phyloP scores from a whole-genome alignment of 2,797 vertebrate genomes.

The Propithecus deckenii region DNA sequence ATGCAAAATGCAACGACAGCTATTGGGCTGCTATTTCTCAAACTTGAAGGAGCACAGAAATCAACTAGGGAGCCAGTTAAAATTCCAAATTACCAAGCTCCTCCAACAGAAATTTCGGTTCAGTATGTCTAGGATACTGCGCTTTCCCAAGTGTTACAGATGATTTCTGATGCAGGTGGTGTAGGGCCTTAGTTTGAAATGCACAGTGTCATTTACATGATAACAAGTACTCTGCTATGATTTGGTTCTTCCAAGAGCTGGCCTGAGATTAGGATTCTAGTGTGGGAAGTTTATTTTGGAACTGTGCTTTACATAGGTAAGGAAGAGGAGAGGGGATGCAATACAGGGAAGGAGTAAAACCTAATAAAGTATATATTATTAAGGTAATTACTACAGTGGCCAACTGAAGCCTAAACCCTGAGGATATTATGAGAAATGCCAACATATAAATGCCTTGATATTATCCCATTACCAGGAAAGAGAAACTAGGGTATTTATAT shows the following conservation, averaged over 20 bases:
- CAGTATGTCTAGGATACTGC: neutral
- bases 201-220: neutral
- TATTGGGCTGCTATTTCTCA: neutral
- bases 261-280: neutral
- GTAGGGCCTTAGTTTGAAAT: neutral
- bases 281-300: neutral
- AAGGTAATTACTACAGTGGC: neutral
- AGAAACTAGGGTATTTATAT: neutral
- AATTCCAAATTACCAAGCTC: neutral
- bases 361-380: neutral
- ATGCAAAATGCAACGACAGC: neutral
- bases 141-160: neutral
- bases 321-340: neutral
- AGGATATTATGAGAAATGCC: neutral
- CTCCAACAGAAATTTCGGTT: neutral
- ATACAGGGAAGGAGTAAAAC: neutral
- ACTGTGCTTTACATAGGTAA: neutral
- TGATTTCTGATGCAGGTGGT: neutral
- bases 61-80: neutral
- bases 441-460: neutral
- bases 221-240: neutral
- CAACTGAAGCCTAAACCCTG: neutral
- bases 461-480: neutral
- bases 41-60: neutral
- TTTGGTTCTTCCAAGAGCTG: neutral